These are phyloP conservation scores for Pangasius sanitwongsei DNA, from an alignment of 2,797 vertebrate species.

Conservation along the genomic window DNA sequence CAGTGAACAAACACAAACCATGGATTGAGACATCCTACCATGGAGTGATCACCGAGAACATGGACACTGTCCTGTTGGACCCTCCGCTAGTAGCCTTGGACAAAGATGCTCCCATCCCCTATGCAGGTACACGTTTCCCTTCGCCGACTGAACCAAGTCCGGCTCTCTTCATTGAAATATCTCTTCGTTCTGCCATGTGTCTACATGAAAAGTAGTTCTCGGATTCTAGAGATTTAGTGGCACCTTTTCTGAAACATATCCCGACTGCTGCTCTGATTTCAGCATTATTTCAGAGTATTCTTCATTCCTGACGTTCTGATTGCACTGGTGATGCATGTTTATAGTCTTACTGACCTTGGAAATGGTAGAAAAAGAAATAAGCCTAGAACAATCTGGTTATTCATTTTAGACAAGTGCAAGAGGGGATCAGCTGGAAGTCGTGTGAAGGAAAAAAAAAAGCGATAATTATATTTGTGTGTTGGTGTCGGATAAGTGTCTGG, in stretches of 20 bases:
- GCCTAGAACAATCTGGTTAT: neutral
- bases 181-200: neutral
- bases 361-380: neutral
- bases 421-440: constrained; percentile 8
- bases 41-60: constrained; percentile 95
- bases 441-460: neutral
- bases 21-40: constrained; percentile 99
- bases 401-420: constrained; percentile 1
- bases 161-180: neutral
- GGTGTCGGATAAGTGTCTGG: neutral
- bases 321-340: constrained; percentile 30
- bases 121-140: constrained; percentile 80
- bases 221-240: constrained; percentile 40
- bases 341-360: constrained; percentile 35
- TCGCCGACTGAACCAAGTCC: neutral
- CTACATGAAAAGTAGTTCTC: neutral
- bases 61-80: constrained; percentile 92
- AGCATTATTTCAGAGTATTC: constrained; percentile 9
- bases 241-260: constrained; percentile 19
- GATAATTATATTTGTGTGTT: neutral
- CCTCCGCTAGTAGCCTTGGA: constrained; percentile 95
- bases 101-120: constrained; percentile 94
- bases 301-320: constrained; percentile 28
- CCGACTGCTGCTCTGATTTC: constrained; percentile 40
- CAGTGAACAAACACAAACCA: constrained; percentile 98